These are phyloP conservation scores for Monochamus alternatus DNA, from an alignment of 2,888 invertebrate species.

Conservation along the genomic window DNA sequence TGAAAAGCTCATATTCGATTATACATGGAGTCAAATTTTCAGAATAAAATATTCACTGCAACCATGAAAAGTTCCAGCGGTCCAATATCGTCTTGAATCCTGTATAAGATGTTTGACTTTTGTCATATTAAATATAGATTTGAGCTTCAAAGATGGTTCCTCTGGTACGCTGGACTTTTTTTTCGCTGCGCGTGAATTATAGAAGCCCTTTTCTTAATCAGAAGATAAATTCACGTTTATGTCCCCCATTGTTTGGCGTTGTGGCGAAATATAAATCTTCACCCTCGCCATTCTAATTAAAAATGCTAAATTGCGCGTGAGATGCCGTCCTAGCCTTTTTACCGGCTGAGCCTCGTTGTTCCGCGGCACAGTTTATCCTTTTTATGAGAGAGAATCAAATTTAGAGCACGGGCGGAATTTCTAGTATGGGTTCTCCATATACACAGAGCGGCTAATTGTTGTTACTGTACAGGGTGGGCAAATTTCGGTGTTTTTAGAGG, in stretches of 20 bases:
- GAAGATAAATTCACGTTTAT: constrained; percentile 48
- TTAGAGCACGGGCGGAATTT: not conserved
- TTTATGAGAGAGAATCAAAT: not conserved
- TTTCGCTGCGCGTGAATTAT: constrained; percentile 25
- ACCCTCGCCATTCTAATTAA: constrained; percentile 68
- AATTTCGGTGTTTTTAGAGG: too few species aligned
- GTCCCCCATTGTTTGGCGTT: constrained; percentile 47
- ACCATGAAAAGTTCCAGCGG: too few species aligned
- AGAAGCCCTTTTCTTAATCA: constrained; percentile 44
- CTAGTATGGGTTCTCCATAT: not conserved
- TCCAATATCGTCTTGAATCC: too few species aligned
- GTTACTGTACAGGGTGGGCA: not conserved
- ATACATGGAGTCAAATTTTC: too few species aligned
- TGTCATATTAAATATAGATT: too few species aligned
- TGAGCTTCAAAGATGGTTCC: too few species aligned
- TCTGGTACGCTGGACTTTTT: not conserved
- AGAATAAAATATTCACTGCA: too few species aligned
- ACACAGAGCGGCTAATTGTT: not conserved
- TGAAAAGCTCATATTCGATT: too few species aligned
- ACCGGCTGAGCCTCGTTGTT: constrained; percentile 1
- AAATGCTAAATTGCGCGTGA: constrained; percentile 70
- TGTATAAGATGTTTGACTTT: too few species aligned
- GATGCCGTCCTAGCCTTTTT: constrained; percentile 62
- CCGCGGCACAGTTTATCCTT: not conserved
- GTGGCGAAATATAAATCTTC: constrained; percentile 63